Conservation (phyloP, 1,140 invertebrate genomes). For the Drosophila carrolli region DNA sequence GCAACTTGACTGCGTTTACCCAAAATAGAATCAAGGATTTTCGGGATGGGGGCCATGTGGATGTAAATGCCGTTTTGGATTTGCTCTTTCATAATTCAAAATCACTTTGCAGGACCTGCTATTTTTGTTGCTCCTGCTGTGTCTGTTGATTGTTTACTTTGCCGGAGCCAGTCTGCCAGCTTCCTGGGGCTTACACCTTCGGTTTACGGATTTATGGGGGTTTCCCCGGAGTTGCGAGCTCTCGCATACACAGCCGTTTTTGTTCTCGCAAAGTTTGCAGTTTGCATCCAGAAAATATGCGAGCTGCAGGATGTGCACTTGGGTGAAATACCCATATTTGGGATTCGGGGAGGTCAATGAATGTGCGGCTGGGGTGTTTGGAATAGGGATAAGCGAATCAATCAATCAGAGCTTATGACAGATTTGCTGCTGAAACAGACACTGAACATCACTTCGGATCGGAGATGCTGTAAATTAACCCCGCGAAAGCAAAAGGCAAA, state of each 20-base stretch:
- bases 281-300: constrained; percentile 18
- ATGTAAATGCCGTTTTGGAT: constrained; percentile 60
- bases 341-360: constrained; percentile 16
- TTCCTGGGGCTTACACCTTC: constrained; percentile 54
- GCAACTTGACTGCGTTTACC: constrained; percentile 63
- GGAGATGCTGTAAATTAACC: constrained; percentile 7
- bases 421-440: constrained; percentile 24
- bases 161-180: constrained; percentile 25
- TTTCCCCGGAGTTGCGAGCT: neutral
- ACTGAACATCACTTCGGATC: constrained; percentile 27
- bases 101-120: constrained; percentile 66
- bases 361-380: constrained; percentile 16
- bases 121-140: constrained; percentile 27
- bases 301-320: constrained; percentile 44
- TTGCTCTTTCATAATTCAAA: constrained; percentile 80
- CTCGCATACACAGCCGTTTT: constrained; percentile 1
- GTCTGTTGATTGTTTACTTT: constrained; percentile 50
- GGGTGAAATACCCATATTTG: constrained; percentile 21
- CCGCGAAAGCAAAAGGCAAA: neutral
- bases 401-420: constrained; percentile 54
- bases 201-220: constrained; percentile 43
- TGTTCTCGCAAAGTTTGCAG: constrained; percentile 24
- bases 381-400: constrained; percentile 37
- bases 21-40: constrained; percentile 32
- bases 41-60: neutral